phyloP scores from a whole-genome alignment of 1,140 invertebrate genomes.

The Dolichoris vasculosae region DNA sequence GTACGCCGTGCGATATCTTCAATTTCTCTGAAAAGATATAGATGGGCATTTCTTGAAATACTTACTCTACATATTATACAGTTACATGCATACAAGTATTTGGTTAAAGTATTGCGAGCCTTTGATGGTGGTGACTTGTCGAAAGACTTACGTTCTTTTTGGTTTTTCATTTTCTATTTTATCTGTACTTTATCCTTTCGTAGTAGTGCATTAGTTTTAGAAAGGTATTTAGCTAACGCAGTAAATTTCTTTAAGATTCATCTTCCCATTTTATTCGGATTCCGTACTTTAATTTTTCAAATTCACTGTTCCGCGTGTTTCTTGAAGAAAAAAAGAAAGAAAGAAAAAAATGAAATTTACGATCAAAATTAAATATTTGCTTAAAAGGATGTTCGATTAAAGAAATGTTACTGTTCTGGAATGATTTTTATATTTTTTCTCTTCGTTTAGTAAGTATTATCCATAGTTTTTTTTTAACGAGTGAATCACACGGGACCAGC shows the following conservation, averaged over 20 bases:
- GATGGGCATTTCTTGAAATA: neutral
- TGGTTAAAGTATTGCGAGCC: conserved; percentile 20
- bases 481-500: too few relatives aligned
- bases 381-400: neutral
- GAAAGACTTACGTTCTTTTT: neutral
- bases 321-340: too few relatives aligned
- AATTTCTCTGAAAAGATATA: conserved; percentile 40
- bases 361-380: neutral
- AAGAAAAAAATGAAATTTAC: neutral
- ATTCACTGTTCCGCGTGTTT: too few relatives aligned
- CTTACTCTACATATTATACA: neutral
- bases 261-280: neutral
- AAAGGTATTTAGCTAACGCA: conserved; percentile 23
- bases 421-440: neutral
- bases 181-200: conserved; percentile 2
- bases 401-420: neutral
- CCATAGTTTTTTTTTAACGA: neutral
- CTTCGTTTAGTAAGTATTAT: neutral
- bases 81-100: conserved; percentile 13
- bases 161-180: conserved; percentile 19
- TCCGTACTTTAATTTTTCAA: neutral
- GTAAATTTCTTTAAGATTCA: neutral
- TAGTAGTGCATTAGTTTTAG: conserved; percentile 30
- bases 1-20: neutral
- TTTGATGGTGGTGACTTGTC: neutral